Percentiles rank a stretch among this genome's conserved stretches.
phyloP scores from a whole-genome alignment of 2,888 invertebrate species.

The Elegia similella region DNA sequence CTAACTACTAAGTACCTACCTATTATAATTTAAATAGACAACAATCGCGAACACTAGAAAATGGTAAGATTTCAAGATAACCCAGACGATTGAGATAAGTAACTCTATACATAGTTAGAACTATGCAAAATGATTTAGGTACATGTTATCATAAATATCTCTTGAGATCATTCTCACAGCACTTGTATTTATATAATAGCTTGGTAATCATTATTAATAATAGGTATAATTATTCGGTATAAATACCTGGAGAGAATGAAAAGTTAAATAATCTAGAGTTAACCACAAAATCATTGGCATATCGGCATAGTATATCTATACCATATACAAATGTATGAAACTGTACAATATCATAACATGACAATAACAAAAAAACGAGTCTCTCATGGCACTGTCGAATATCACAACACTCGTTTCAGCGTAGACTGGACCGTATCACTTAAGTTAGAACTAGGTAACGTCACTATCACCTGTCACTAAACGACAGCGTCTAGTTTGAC shows the following conservation, averaged over 20 bases:
- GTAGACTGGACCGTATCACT: constrained; percentile 5
- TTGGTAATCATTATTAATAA: not conserved
- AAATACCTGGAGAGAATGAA: no score
- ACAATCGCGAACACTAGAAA: no score
- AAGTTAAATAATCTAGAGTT: no score
- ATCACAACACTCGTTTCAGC: constrained; percentile 37
- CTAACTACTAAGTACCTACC: no score
- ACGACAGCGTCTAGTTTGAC: constrained; percentile 51
- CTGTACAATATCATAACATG: constrained; percentile 28
- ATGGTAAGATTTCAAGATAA: no score
- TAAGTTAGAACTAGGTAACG: constrained; percentile 6
- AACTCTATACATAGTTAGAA: no score
- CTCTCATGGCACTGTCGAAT: constrained; percentile 48
- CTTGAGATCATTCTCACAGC: constrained; percentile 76
- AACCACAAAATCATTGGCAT: not conserved
- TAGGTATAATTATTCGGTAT: no score
- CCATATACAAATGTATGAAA: not conserved
- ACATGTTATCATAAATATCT: constrained; percentile 19
- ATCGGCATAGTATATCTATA: not conserved
- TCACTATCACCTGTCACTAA: constrained; percentile 41
- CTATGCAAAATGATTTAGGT: not conserved
- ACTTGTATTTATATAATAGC: constrained; percentile 39
- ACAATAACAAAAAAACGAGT: constrained; percentile 31
- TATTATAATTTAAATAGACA: no score
- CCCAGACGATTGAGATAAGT: no score